Base-by-base conservation (phyloP, 1,140 invertebrate species). In the Heterodera schachtii region DNA sequence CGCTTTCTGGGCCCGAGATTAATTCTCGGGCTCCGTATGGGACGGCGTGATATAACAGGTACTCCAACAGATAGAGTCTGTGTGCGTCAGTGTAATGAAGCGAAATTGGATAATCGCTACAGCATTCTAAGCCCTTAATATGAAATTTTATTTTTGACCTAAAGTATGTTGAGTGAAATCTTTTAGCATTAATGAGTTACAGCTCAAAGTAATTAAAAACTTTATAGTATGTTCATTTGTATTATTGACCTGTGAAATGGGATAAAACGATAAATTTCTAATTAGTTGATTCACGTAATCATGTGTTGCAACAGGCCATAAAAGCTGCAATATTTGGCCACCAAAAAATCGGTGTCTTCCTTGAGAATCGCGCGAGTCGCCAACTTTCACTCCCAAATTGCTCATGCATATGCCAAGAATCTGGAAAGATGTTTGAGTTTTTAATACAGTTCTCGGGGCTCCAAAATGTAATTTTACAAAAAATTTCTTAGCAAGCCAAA, bases 361-460 rank as follows among this genome's bases (percentile, higher is more conserved):
- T 44, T 93, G 90, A 0, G 92, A 91, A 91, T 98, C 96, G 3
- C 95, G 84, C 0, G 94, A 94, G 87, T 97, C 95, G 84, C 93
- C 94, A 1, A 95, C 94, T 73, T 92, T 92, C 0, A 97, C 95
- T 0, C 94, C 94, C 0, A 97, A 92, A 73, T 93, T 93, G 86
- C 95, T 93, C 83, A 98, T 90, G 90, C 96, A 98, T 88, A 94
- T 31, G 31, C 31, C 31, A 31, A 31, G 31, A 31, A 31, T 31
- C 31, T 31, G 31, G 31, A 31, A 31, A 31, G 31, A 31, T 31
- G 31, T 31, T 31, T 31, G 0, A 0, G 31, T 31, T 31, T 31
- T 31, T 31, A 31, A 31, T 31, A 31, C 31, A 31, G 31, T 31
- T 31, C 31, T 31, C 31, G 1, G 31, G 31, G 31, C 31, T 31